A percentile compares a stretch with the other conserved stretches of the same genome.
Evolutionary conservation across 2,888 invertebrate genomes (phyloP).

Genomic region (Tanypteryx hageni): DNA sequence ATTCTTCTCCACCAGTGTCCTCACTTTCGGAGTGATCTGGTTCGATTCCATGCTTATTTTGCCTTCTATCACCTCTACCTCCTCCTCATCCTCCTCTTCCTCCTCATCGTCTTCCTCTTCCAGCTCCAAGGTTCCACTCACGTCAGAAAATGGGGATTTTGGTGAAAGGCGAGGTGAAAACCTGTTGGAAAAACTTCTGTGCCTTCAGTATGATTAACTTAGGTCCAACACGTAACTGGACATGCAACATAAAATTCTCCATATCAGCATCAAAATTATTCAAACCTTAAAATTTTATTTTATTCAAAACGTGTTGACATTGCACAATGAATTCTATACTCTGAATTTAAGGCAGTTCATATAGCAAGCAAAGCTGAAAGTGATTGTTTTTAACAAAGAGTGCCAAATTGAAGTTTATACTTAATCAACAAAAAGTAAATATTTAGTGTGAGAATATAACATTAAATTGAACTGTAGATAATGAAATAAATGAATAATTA

Average conservation of each 20-base stretch:
- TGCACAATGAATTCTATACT: not conserved
- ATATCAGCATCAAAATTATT: not conserved
- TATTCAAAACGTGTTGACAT: not conserved
- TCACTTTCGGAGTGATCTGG: constrained; percentile 39
- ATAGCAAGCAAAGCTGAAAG: too few relatives aligned
- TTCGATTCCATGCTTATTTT: not conserved
- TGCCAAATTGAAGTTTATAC: too few relatives aligned
- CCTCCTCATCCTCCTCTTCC: constrained; percentile 1
- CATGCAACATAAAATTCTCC: not conserved
- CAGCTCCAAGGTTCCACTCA: constrained; percentile 43
- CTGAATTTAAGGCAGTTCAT: too few relatives aligned
- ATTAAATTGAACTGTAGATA: too few relatives aligned
- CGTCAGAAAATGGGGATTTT: constrained; percentile 56
- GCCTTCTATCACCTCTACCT: not conserved
- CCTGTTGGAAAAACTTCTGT: not conserved
- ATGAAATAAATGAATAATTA: too few relatives aligned
- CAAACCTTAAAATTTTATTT: not conserved
- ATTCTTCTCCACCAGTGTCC: constrained; percentile 85
- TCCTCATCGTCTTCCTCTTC: constrained; percentile 34
- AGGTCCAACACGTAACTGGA: not conserved
- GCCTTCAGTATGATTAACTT: too few relatives aligned
- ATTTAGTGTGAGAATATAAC: too few relatives aligned
- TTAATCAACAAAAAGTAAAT: too few relatives aligned
- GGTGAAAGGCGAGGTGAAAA: constrained; percentile 57
- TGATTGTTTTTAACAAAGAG: too few relatives aligned